Percentiles rank a stretch among this genome's conserved stretches.
phyloP scores from a whole-genome alignment of 2,113 vertebrate genomes.

The Aldabrachelys gigantea region DNA sequence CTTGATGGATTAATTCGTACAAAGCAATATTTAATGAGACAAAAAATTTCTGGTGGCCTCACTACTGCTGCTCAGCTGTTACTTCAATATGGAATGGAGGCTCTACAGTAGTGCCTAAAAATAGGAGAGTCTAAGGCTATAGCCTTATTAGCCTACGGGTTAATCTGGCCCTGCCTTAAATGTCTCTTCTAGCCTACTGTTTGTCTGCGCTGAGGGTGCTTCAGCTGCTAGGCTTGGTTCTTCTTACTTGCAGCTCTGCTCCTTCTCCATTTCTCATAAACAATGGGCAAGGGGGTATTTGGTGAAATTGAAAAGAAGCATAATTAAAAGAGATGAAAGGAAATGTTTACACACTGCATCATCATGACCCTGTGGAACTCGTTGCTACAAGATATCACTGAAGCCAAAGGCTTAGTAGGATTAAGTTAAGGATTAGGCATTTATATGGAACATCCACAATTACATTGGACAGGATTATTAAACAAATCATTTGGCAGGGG shows the following conservation, averaged over 20 bases:
- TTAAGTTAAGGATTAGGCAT: not conserved
- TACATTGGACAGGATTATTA: not conserved
- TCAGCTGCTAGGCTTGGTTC: not conserved
- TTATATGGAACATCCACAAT: not conserved
- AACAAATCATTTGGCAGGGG: not conserved
- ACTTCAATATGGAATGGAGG: too few species aligned
- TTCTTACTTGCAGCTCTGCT: not conserved
- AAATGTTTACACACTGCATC: not conserved
- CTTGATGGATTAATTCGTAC: too few species aligned
- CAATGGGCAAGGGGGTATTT: not conserved
- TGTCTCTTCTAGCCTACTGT: not conserved
- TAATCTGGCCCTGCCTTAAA: not conserved
- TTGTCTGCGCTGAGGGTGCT: not conserved
- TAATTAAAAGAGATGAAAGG: not conserved
- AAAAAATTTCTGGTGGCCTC: too few species aligned
- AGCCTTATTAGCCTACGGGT: too few species aligned
- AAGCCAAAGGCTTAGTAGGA: not conserved
- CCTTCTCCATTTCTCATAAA: not conserved
- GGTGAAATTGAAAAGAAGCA: not conserved
- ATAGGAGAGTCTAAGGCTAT: too few species aligned
- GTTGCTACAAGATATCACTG: not conserved
- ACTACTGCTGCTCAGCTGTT: too few species aligned
- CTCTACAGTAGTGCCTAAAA: too few species aligned
- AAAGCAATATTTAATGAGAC: too few species aligned
- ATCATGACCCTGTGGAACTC: not conserved